Percentiles rank a stretch among this genome's conserved stretches.
These are phyloP conservation scores for Phataginus tricuspis DNA, from an alignment of 2,797 vertebrate genomes.

Conservation along the genomic window DNA sequence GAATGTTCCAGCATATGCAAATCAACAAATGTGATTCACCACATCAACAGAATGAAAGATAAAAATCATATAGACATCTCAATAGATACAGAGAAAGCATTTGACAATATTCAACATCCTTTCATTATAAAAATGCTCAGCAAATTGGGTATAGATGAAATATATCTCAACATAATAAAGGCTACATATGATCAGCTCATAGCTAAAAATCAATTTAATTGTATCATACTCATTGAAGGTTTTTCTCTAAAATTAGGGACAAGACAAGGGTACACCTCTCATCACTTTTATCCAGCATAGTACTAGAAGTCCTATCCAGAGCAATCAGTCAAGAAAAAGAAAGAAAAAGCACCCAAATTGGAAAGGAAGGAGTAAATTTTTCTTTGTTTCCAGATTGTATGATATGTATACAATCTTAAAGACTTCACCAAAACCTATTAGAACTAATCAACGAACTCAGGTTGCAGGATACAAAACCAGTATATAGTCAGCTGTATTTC, in stretches of 20 bases:
- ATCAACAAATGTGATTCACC: background rate
- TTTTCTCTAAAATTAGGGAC: background rate
- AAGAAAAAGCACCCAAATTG: background rate
- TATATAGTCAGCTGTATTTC: background rate
- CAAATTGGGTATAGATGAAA: background rate
- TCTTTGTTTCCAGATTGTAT: background rate
- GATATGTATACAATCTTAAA: background rate
- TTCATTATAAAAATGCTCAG: background rate
- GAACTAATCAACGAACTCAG: background rate
- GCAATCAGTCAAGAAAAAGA: background rate
- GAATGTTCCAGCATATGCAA: background rate
- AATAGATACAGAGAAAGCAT: background rate
- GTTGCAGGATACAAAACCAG: background rate
- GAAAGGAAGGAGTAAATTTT: background rate
- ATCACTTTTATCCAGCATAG: background rate
- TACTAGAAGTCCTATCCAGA: background rate
- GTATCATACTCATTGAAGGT: background rate
- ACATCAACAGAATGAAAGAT: background rate
- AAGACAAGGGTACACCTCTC: background rate
- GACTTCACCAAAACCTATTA: background rate
- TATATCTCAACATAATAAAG: background rate
- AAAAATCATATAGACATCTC: background rate
- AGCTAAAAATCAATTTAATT: background rate
- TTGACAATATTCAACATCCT: background rate
- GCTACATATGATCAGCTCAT: background rate